phyloP scores from a whole-genome alignment of 2,797 vertebrate species.

The Crocidura indochinensis region DNA sequence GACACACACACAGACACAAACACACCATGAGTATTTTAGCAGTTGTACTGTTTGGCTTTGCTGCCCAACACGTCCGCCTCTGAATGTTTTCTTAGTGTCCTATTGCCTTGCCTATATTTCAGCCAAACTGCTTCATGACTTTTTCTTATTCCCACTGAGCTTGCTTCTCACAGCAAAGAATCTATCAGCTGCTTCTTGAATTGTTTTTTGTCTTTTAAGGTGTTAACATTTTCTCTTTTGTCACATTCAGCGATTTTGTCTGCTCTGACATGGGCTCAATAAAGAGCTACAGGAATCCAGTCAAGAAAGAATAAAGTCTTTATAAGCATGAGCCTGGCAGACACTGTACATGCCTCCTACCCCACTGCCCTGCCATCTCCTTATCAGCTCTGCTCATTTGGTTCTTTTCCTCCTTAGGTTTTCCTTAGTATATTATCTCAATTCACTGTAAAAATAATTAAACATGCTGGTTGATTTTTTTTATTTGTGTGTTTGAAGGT shows the following conservation, averaged over 20 bases:
- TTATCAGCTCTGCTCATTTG: background rate
- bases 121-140: conserved; percentile 22
- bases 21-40: background rate
- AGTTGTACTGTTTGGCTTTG: background rate
- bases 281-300: conserved; percentile 45
- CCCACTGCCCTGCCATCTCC: background rate
- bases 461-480: background rate
- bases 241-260: conserved; percentile 59
- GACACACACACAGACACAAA: too few relatives aligned
- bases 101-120: conserved; percentile 33
- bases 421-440: conserved; percentile 33
- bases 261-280: conserved; percentile 18
- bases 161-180: conserved; percentile 49
- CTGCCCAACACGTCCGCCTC: background rate
- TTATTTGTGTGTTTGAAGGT: too few relatives aligned
- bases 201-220: conserved; percentile 53
- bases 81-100: conserved; percentile 16
- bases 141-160: conserved; percentile 57
- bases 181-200: conserved; percentile 62
- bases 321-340: background rate
- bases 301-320: conserved; percentile 2
- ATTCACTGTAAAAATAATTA: conserved; percentile 10
- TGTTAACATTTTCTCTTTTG: conserved; percentile 65
- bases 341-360: background rate
- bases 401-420: conserved; percentile 9